Evolutionary conservation across 2,888 invertebrate genomes (phyloP).

Genomic region (Clistopyga incitator): DNA sequence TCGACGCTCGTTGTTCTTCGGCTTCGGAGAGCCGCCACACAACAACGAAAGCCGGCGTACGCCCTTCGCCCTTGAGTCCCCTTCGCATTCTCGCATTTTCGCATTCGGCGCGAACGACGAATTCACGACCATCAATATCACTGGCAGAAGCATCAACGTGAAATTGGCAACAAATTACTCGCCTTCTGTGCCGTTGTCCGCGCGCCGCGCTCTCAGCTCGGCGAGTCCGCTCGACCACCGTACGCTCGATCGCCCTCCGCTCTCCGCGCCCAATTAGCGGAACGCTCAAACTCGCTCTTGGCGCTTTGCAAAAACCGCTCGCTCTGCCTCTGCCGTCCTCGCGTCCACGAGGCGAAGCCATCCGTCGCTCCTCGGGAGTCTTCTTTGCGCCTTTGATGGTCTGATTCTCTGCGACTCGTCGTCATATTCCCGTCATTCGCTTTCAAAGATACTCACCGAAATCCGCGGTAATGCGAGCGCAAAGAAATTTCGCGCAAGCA

Average conservation of each 20-base stretch:
- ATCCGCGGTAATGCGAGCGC: not conserved
- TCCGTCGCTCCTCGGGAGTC: conserved; percentile 34
- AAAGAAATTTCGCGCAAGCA: not conserved
- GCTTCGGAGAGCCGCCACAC: not conserved
- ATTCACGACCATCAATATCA: conserved; percentile 70
- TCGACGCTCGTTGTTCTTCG: too few relatives aligned
- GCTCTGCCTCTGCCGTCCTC: conserved; percentile 7
- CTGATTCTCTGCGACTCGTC: conserved; percentile 43
- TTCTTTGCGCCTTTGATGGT: conserved; percentile 20
- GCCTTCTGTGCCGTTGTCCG: conserved; percentile 62
- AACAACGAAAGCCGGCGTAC: conserved; percentile 3
- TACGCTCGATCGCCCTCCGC: conserved; percentile 68
- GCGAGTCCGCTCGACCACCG: conserved; percentile 41
- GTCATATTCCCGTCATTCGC: conserved; percentile 41
- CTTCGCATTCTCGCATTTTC: conserved; percentile 67
- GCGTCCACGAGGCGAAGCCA: conserved; percentile 9
- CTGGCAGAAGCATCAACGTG: conserved; percentile 74
- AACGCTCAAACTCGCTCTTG: conserved; percentile 73
- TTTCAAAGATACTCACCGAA: conserved; percentile 38
- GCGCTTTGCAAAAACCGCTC: conserved; percentile 51
- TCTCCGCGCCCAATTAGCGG: conserved; percentile 80
- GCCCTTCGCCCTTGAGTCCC: conserved; percentile 20
- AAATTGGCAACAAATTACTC: conserved; percentile 82
- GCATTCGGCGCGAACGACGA: conserved; percentile 68
- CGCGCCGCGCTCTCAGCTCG: conserved; percentile 52